These are phyloP conservation scores for Trichechus manatus DNA, from an alignment of 2,113 vertebrate genomes.

Conservation along the genomic window DNA sequence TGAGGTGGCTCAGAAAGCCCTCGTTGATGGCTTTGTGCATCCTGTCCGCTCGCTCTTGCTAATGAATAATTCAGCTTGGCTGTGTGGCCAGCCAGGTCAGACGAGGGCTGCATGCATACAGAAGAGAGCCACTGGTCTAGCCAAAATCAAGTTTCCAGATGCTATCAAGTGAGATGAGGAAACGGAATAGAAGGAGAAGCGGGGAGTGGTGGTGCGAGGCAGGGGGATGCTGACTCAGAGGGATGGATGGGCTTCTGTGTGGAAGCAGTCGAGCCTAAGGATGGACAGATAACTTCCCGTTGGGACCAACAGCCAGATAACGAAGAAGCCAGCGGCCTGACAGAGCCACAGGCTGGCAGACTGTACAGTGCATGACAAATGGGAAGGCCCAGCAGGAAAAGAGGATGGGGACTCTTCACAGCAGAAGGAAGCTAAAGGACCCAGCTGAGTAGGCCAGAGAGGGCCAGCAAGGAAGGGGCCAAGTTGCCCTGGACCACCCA, in stretches of 20 bases:
- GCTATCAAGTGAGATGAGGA: background rate
- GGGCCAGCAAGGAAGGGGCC: too few species aligned
- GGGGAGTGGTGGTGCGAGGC: background rate
- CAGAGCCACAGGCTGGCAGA: background rate
- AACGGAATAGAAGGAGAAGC: background rate
- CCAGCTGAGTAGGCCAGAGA: too few species aligned
- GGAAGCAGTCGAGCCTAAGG: background rate
- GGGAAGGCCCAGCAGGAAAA: fast-evolving
- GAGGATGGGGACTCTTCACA: background rate
- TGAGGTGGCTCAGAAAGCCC: background rate
- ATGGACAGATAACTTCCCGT: background rate
- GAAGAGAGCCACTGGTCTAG: background rate
- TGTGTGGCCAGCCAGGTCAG: conserved; percentile 16
- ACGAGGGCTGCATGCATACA: background rate
- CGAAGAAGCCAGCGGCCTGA: background rate
- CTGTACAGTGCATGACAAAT: background rate
- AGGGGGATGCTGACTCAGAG: background rate
- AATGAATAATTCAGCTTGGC: conserved; percentile 61
- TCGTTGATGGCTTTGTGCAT: background rate
- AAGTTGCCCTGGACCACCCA: background rate
- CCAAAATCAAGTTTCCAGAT: background rate
- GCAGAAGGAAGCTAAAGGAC: background rate
- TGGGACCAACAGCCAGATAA: background rate
- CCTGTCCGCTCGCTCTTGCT: background rate
- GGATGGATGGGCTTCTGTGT: fast-evolving